Evolutionary conservation across 2,797 vertebrate species (phyloP), one percentile per base, ranked within the genome.

Genomic region (Oceanodroma leucorhoa): DNA sequence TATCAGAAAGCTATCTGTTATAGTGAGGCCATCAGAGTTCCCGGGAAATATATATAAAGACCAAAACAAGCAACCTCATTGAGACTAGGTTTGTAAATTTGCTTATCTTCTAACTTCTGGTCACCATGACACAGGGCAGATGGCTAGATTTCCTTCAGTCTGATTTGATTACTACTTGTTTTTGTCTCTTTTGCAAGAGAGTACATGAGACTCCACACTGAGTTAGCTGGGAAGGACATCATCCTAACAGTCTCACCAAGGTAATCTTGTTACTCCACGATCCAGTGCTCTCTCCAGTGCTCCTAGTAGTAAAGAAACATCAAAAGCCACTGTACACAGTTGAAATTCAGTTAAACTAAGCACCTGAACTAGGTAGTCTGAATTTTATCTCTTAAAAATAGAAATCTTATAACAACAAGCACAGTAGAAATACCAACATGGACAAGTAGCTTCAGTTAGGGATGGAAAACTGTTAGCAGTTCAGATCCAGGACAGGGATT

Each of bases 141-240:
- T 97, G 96, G 96, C 94, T 96, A 83, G 83, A 77, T 65, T 90
- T 92, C 71, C 71, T 95, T 89, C 38, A 50, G 85, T 89, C 58
- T 97, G 82, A 97, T 97, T 96, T 92, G 84, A 98, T 98, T 97
- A 96, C 61, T 80, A 53, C 51, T 94, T 94, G 62, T n/a, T 90
- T 96, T 93, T 87, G 77, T 82, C 83, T 88, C 75, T 77, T 92
- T 85, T 89, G 26, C 77, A 67, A 76, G 32, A 43, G 24, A 73
- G 34, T 38, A 91, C 43, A 24, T 94, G 87, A 94, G 84, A 78
- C 75, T 61, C 84, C 57, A 43, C 83, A 80, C 34, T 19, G 78
- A 92, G 76, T 55, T 54, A 77, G 46, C 50, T 30, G 46, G 36
- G 17, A 70, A 60, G 53, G 58, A 32, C 36, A 17, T 69, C 13